Percentiles rank a stretch among this genome's conserved stretches.
Evolutionary conservation across 1,140 invertebrate species (phyloP).

Genomic region (Drosophila sechellia): DNA sequence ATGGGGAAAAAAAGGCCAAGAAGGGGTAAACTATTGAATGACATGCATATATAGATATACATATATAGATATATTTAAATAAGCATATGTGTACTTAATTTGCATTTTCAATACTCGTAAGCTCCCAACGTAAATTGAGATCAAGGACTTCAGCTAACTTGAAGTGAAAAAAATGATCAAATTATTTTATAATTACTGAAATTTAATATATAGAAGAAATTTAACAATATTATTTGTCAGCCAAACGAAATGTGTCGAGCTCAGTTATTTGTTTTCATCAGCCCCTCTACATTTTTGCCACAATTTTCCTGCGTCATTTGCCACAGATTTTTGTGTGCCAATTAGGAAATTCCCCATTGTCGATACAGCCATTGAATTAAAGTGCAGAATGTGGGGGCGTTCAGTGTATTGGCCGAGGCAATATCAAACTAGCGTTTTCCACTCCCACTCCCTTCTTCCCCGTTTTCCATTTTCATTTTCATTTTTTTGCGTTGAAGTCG

Average conservation of each 20-base stretch:
- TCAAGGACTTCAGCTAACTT: background rate
- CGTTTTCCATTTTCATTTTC: background rate
- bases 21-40: conserved; percentile 11
- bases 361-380: conserved; percentile 8
- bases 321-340: conserved; percentile 9
- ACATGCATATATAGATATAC: background rate
- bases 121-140: background rate
- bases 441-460: too few species aligned
- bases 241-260: background rate
- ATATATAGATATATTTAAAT: background rate
- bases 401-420: conserved; percentile 4
- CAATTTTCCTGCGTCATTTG: conserved; percentile 1
- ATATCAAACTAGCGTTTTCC: background rate
- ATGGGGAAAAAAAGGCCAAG: background rate
- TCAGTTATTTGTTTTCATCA: background rate
- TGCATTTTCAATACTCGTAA: conserved; percentile 16
- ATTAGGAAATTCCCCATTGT: conserved; percentile 2
- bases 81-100: conserved; percentile 31
- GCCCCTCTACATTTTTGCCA: background rate
- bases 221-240: too few species aligned
- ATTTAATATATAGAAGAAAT: background rate
- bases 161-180: background rate
- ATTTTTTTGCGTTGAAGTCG: background rate
- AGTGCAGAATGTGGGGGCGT: background rate
- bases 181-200: too few species aligned